These are phyloP conservation scores for Beris morrisii DNA, from an alignment of 2,888 invertebrate species.

Conservation along the genomic window DNA sequence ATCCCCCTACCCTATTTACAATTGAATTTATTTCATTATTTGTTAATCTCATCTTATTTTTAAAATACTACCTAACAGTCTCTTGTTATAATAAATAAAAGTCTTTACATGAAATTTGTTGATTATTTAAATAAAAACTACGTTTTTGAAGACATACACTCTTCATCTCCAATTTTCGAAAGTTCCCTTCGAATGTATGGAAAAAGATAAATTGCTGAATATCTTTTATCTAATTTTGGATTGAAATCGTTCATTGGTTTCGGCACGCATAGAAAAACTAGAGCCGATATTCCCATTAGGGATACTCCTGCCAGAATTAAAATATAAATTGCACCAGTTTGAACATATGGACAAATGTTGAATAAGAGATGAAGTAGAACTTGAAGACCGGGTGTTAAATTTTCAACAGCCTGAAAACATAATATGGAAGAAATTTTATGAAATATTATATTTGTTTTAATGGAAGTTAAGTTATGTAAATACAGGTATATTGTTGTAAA, in stretches of 20 bases:
- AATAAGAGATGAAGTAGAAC: slow-evolving; percentile 58
- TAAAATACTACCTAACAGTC: no score
- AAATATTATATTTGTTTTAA: not conserved
- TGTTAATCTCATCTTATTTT: no score
- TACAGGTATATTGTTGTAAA: slow-evolving; percentile 33
- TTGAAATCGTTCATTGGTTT: slow-evolving; percentile 40
- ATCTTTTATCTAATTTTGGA: slow-evolving; percentile 40
- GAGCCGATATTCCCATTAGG: slow-evolving; percentile 51
- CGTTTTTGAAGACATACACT: slow-evolving; percentile 4
- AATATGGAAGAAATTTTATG: slow-evolving; percentile 5
- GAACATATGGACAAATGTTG: slow-evolving; percentile 59
- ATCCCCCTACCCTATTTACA: no score
- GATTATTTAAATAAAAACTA: no score
- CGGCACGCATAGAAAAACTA: slow-evolving; percentile 47
- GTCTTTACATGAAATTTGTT: no score
- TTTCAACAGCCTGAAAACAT: slow-evolving; percentile 50
- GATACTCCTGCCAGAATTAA: slow-evolving; percentile 58
- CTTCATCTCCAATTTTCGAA: slow-evolving; percentile 31
- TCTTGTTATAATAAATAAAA: no score
- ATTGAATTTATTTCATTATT: no score
- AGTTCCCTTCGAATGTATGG: slow-evolving; percentile 41
- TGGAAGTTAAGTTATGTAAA: not conserved
- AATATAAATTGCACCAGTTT: slow-evolving; percentile 57
- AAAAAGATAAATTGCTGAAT: slow-evolving; percentile 43
- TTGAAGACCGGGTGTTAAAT: slow-evolving; percentile 55